These are phyloP conservation scores for Lasioglossum baleicum DNA, from an alignment of 1,140 invertebrate genomes.

Conservation along the genomic window DNA sequence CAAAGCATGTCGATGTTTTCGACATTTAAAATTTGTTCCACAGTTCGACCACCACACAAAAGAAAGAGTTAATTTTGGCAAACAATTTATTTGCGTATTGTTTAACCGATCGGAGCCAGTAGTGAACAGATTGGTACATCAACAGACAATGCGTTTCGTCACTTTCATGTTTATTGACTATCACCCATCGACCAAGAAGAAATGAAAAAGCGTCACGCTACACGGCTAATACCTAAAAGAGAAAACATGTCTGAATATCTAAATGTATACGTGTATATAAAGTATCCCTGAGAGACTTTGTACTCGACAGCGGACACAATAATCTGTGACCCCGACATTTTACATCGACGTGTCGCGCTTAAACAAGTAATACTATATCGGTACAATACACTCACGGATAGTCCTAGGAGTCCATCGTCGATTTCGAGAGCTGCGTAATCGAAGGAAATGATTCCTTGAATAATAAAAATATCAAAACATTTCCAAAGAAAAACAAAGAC, in stretches of 20 bases:
- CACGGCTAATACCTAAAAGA: neutral
- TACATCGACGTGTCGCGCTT: slow-evolving; percentile 1
- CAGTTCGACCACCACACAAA: too few species aligned
- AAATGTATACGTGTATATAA: slow-evolving; percentile 12
- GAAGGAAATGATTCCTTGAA: neutral
- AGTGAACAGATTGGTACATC: slow-evolving; percentile 36
- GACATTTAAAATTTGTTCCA: too few species aligned
- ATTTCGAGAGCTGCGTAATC: neutral
- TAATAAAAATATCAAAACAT: too few species aligned
- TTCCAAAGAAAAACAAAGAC: neutral
- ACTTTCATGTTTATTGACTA: slow-evolving; percentile 46
- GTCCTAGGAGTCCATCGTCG: neutral
- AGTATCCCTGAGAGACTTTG: slow-evolving; percentile 56
- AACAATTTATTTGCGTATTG: slow-evolving; percentile 14
- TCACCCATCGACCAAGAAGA: slow-evolving; percentile 18
- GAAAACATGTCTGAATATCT: neutral
- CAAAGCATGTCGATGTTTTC: too few species aligned
- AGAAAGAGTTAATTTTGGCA: neutral
- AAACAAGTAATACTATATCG: slow-evolving; percentile 42
- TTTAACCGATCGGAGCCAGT: neutral
- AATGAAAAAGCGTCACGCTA: slow-evolving; percentile 1
- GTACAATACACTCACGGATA: slow-evolving; percentile 18
- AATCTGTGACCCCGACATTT: neutral
- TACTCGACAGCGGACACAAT: slow-evolving; percentile 27
- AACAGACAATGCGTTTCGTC: slow-evolving; percentile 41